Base-by-base conservation (phyloP, 2,797 vertebrate species). In the Hyperoplus lanceolatus region DNA sequence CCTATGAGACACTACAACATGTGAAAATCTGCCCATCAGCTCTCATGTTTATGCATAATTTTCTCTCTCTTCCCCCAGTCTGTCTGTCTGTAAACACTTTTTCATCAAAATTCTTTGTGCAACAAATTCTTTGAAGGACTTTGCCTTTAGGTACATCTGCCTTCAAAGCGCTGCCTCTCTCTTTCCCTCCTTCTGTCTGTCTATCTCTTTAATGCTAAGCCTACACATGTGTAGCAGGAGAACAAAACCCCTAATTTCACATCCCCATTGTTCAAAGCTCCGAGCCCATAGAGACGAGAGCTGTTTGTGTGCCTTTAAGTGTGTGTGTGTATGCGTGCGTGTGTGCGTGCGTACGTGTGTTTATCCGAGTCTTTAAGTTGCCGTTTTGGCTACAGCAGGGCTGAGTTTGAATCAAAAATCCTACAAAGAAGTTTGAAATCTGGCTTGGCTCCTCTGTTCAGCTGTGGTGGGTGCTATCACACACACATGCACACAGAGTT, bases 351-450 rank as follows among this genome's bases (percentile, higher is more conserved):
- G 48, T 58, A 51, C 56, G 55, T 64, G 65, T 73, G 63, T 75
- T 55, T 65, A n/a, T 80, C 43, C 49, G 46, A 76, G 83, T 83
- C 70, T 87, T 87, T 83, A 90, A 85, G 75, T 87, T 90, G 75
- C 75, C 56, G 71, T 82, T 89, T 83, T 90, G 90, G 86, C 88
- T 85, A 77, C 83, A 86, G 78, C 79, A 72, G 64, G 67, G 29
- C 73, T 77, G 81, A 90, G 85, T 88, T 87, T 88, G 84, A 90
- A 87, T 82, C 87, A 81, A 91, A 29, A 92, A 92, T 91, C 92
- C 90, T 84, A 87, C 88, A 92, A 92, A 93, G 88, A 94, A 94
- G 83, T 90, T 90, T 84, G 70, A 92, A 94, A 88, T 89, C 92
- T 92, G 87, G 79, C 88, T 90, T 56, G 73, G 89, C 86, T 92